Conservation (phyloP, 2,113 vertebrate genomes). For the Embiotoca jacksoni region DNA sequence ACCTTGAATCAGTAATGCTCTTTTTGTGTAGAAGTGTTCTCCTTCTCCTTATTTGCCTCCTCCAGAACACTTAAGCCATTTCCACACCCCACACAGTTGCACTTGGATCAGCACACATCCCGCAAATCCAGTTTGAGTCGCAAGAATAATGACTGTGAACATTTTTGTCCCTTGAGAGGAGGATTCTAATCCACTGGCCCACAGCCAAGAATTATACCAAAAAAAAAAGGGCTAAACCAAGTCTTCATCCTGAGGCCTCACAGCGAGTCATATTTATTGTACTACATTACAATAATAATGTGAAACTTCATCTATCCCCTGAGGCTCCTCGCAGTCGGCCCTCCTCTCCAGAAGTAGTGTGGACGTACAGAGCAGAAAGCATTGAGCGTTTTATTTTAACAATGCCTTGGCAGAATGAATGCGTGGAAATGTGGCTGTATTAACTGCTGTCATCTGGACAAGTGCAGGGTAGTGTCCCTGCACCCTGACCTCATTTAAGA, state of each 20-base stretch:
- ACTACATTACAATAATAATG: slow-evolving; percentile 40
- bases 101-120: slow-evolving; percentile 46
- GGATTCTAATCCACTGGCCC: slow-evolving; percentile 62
- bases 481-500: not conserved
- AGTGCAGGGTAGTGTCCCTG: not conserved
- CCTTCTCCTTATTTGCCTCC: slow-evolving; percentile 55
- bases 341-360: not conserved
- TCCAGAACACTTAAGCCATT: slow-evolving; percentile 53
- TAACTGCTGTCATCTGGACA: slow-evolving; percentile 1
- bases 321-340: slow-evolving; percentile 17
- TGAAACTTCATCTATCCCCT: slow-evolving; percentile 29
- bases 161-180: slow-evolving; percentile 47
- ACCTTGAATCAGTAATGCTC: slow-evolving; percentile 36
- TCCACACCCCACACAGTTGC: slow-evolving; percentile 64
- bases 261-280: slow-evolving; percentile 32
- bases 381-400: not conserved
- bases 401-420: not conserved
- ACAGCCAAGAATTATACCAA: slow-evolving; percentile 41
- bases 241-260: slow-evolving; percentile 26
- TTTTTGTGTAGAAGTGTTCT: slow-evolving; percentile 45
- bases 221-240: slow-evolving; percentile 12
- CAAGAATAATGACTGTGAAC: slow-evolving; percentile 62
- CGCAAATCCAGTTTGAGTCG: slow-evolving; percentile 52
- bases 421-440: not conserved
- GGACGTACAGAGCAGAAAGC: slow-evolving; percentile 11